These are phyloP conservation scores for Melieria omissa DNA, from an alignment of 2,888 invertebrate genomes.

Conservation along the genomic window DNA sequence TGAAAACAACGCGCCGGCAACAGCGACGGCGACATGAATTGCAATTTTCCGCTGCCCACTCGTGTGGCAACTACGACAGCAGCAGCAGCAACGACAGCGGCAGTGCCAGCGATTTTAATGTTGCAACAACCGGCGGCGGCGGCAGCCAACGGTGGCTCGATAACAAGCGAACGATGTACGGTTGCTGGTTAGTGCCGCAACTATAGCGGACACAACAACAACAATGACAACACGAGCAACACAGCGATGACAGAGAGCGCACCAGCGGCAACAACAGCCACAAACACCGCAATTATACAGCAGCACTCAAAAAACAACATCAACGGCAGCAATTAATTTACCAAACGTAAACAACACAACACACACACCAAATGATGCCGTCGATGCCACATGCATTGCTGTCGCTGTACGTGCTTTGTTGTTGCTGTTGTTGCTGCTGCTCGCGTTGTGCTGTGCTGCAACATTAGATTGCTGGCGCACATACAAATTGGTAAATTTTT, in stretches of 20 bases:
- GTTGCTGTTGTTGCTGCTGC: background rate
- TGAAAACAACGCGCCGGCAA: too few relatives aligned
- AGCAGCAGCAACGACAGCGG: too few relatives aligned
- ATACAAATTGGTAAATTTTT: too few relatives aligned
- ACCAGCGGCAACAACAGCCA: conserved; percentile 2
- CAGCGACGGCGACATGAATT: too few relatives aligned
- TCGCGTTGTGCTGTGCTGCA: too few relatives aligned
- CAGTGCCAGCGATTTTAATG: too few relatives aligned
- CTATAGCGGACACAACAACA: background rate
- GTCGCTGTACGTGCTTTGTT: background rate
- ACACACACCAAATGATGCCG: conserved; percentile 9
- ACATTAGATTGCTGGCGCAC: too few relatives aligned
- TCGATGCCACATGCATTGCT: background rate
- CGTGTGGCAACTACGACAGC: too few relatives aligned
- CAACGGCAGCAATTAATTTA: background rate
- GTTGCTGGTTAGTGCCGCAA: conserved; percentile 7
- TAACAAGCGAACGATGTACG: background rate
- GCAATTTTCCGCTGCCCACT: too few relatives aligned
- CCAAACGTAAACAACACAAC: conserved; percentile 4
- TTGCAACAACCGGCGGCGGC: too few relatives aligned
- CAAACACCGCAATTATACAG: too few relatives aligned
- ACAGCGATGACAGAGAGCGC: conserved; percentile 15
- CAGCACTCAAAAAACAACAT: background rate
- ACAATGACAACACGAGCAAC: background rate
- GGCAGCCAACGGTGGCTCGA: too few relatives aligned